phyloP scores from a whole-genome alignment of 2,888 invertebrate species.

The Cosmorhoe ocellata region DNA sequence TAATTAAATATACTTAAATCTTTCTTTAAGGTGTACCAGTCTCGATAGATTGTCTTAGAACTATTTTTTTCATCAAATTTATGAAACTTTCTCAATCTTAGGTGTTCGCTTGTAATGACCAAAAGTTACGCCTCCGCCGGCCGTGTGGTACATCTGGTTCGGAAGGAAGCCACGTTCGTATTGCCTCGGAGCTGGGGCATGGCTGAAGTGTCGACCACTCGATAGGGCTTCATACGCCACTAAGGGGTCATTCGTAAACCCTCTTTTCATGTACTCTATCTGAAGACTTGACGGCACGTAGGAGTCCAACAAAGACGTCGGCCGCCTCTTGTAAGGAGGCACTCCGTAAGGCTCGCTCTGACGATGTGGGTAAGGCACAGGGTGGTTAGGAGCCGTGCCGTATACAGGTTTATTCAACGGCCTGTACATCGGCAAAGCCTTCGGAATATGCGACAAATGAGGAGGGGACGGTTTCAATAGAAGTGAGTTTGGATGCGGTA shows the following conservation, averaged over 20 bases:
- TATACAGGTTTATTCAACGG: constrained; percentile 67
- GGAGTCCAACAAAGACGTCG: constrained; percentile 81
- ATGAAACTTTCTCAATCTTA: constrained; percentile 52
- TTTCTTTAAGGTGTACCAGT: constrained; percentile 9
- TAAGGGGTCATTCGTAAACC: constrained; percentile 66
- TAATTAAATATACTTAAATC: constrained; percentile 3
- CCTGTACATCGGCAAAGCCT: constrained; percentile 64
- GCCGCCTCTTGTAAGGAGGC: constrained; percentile 57
- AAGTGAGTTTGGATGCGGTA: constrained; percentile 66
- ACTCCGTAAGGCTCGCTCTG: constrained; percentile 51
- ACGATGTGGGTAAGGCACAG: constrained; percentile 48
- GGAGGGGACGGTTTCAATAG: constrained; percentile 58
- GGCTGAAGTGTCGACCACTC: constrained; percentile 54
- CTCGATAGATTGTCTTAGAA: constrained; percentile 9
- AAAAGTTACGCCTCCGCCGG: constrained; percentile 66
- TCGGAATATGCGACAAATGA: constrained; percentile 67
- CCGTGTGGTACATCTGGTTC: constrained; percentile 77
- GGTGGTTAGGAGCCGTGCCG: constrained; percentile 44
- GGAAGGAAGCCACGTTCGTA: constrained; percentile 75
- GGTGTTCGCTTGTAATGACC: constrained; percentile 73
- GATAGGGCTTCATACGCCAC: constrained; percentile 70
- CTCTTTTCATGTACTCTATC: constrained; percentile 72
- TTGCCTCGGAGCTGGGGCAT: constrained; percentile 52
- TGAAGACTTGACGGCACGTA: constrained; percentile 83
- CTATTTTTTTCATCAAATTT: constrained; percentile 22